phyloP scores from a whole-genome alignment of 2,113 vertebrate species.

The Periophthalmodon schlosseri region DNA sequence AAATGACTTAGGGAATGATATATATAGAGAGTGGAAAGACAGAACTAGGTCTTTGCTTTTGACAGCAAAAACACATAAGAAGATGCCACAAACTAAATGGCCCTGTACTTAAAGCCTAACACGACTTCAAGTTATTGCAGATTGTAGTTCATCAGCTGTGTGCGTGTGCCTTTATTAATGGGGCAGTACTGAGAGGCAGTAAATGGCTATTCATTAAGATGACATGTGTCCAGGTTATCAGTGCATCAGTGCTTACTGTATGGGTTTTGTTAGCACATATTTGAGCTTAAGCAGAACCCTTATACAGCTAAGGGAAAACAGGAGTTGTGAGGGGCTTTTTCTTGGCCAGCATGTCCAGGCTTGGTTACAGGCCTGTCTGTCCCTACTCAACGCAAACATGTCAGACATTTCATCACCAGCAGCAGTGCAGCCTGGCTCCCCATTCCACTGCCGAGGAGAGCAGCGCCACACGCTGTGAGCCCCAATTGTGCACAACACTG shows the following conservation, averaged over 20 bases:
- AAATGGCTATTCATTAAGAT: conserved; percentile 7
- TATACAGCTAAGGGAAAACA: conserved; percentile 61
- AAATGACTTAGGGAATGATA: background rate
- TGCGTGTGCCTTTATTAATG: background rate
- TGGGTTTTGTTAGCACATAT: conserved; percentile 6
- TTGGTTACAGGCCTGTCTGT: conserved; percentile 72
- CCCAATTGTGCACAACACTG: conserved; percentile 30
- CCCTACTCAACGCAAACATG: conserved; percentile 72
- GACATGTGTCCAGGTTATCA: background rate
- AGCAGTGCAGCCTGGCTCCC: conserved; percentile 43
- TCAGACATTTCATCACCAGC: conserved; percentile 73
- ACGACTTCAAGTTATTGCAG: background rate
- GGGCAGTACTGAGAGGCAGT: background rate
- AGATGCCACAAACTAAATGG: background rate
- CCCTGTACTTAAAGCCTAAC: background rate
- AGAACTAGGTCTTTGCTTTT: background rate
- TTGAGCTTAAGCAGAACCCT: conserved; percentile 33
- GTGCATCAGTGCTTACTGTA: conserved; percentile 15
- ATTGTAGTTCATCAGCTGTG: background rate
- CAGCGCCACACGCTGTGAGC: conserved; percentile 26
- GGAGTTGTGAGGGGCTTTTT: conserved; percentile 68
- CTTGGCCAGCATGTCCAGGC: conserved; percentile 76
- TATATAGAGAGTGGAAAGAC: no score
- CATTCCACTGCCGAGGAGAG: conserved; percentile 43
- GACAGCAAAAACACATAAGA: background rate